Conservation (phyloP, 2,113 vertebrate genomes). For the Oreochromis niloticus region DNA sequence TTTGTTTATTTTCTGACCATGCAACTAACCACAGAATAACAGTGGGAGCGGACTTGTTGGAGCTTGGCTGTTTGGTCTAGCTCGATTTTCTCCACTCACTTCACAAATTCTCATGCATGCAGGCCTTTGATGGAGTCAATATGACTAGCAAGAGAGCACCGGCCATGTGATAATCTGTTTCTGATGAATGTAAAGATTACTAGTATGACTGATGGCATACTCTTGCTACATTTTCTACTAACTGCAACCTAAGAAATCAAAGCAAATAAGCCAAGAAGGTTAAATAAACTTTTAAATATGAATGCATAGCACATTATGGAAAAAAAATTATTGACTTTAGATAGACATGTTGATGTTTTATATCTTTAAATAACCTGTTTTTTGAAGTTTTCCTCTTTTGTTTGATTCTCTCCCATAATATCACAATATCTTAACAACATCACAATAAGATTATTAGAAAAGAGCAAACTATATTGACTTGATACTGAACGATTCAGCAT, state of each 20-base stretch:
- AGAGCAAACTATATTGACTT: neutral
- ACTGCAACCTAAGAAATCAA: neutral
- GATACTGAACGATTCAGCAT: neutral
- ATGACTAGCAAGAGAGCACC: conserved; percentile 27
- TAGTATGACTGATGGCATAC: neutral
- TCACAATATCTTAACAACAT: neutral
- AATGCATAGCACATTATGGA: neutral
- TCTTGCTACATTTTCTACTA: neutral
- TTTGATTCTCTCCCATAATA: neutral
- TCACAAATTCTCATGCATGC: conserved; percentile 67
- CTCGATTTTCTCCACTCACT: conserved; percentile 63
- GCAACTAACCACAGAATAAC: conserved; percentile 74
- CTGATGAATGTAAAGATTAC: conserved; percentile 53
- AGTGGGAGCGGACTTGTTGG: conserved; percentile 66
- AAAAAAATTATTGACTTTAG: neutral
- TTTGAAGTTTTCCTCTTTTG: neutral
- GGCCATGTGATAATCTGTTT: conserved; percentile 65
- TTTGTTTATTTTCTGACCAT: conserved; percentile 78
- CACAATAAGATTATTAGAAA: neutral
- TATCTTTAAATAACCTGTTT: neutral
- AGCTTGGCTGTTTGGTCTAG: conserved; percentile 73
- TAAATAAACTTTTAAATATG: neutral
- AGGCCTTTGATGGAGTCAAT: conserved; percentile 63
- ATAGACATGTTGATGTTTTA: neutral
- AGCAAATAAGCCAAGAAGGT: neutral